These are phyloP conservation scores for Poicephalus meyeri DNA, from an alignment of 2,113 vertebrate species.

Conservation along the genomic window DNA sequence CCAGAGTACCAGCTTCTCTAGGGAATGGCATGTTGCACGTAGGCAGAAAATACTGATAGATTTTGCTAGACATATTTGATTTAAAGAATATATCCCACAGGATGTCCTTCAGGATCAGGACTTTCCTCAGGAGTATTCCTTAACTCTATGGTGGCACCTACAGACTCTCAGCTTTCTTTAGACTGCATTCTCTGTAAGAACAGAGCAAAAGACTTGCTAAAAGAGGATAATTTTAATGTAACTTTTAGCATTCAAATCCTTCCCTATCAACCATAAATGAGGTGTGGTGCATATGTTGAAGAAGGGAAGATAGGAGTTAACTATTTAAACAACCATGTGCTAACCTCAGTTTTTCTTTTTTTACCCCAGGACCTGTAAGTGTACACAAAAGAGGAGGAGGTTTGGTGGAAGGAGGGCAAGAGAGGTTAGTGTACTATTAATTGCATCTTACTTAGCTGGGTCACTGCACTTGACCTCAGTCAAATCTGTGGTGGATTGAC, in stretches of 20 bases:
- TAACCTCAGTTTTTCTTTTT: not conserved
- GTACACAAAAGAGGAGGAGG: not conserved
- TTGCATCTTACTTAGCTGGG: not conserved
- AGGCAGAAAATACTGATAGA: not conserved
- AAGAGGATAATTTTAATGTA: not conserved
- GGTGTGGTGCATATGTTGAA: not conserved
- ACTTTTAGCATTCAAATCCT: not conserved
- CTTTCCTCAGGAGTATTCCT: not conserved
- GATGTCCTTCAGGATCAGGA: not conserved
- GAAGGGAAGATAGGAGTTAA: not conserved
- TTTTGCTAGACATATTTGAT: not conserved
- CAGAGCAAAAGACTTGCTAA: not conserved
- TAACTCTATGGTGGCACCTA: not conserved
- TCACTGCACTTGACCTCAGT: slow-evolving; percentile 4
- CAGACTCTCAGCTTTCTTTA: not conserved
- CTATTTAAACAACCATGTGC: not conserved
- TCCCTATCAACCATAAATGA: not conserved
- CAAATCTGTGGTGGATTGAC: not conserved
- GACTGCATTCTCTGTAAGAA: not conserved
- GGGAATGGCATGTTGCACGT: not conserved
- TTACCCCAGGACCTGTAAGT: not conserved
- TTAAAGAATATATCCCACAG: not conserved
- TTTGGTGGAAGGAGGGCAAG: not conserved
- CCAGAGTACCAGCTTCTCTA: not conserved
- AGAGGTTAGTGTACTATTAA: slow-evolving; percentile 4